These are phyloP conservation scores for Ceramica pisi DNA, from an alignment of 2,888 invertebrate genomes.

Conservation along the genomic window DNA sequence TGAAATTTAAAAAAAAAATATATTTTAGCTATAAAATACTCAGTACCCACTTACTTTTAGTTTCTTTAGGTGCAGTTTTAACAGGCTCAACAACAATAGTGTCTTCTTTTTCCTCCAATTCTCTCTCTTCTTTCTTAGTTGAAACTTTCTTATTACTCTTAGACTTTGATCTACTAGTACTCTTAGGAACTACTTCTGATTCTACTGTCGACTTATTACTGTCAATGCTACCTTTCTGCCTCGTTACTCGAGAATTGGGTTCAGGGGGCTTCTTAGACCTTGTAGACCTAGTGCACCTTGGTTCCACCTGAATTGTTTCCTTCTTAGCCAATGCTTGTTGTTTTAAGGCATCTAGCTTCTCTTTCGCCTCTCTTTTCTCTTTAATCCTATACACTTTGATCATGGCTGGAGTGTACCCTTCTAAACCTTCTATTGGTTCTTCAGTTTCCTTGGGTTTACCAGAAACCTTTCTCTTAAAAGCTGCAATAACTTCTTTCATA, in stretches of 20 bases:
- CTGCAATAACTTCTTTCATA: conserved; percentile 93
- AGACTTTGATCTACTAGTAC: conserved; percentile 66
- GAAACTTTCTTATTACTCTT: conserved; percentile 66
- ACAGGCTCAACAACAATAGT: conserved; percentile 58
- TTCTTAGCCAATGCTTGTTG: conserved; percentile 70
- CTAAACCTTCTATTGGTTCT: conserved; percentile 70
- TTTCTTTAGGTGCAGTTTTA: conserved; percentile 39
- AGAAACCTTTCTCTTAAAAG: conserved; percentile 90
- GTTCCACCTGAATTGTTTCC: conserved; percentile 62
- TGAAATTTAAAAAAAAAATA: not conserved
- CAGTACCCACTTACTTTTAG: conserved; percentile 53
- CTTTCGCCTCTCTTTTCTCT: conserved; percentile 85
- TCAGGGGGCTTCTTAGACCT: conserved; percentile 58
- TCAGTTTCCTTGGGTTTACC: conserved; percentile 80
- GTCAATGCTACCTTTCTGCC: conserved; percentile 69
- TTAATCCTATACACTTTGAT: conserved; percentile 87
- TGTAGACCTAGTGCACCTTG: conserved; percentile 78
- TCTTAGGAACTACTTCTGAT: conserved; percentile 65
- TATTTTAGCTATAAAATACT: not conserved
- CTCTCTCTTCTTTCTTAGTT: conserved; percentile 70
- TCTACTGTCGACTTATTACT: conserved; percentile 57
- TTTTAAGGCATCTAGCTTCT: conserved; percentile 78
- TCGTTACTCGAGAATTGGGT: conserved; percentile 66
- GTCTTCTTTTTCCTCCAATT: conserved; percentile 72
- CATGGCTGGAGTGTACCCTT: conserved; percentile 91